Conservation (phyloP, 2,113 vertebrate species). For the Hirundichthys speculiger region DNA sequence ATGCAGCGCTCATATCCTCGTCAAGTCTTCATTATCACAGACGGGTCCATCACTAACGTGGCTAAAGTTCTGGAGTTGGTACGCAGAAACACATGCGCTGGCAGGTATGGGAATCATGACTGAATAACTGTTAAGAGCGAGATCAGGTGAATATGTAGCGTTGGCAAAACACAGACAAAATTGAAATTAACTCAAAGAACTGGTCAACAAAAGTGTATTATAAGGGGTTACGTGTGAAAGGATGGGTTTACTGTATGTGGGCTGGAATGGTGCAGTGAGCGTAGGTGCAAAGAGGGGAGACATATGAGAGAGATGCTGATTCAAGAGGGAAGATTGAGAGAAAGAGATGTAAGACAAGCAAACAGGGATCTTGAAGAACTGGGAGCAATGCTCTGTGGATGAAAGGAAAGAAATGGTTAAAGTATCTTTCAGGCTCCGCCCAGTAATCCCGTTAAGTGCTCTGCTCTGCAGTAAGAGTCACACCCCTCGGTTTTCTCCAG, state of each 20-base stretch:
- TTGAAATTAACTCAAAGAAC: background rate
- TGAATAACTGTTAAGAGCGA: too few species aligned
- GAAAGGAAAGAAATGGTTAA: slow-evolving; percentile 29
- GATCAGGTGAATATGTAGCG: background rate
- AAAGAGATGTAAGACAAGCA: background rate
- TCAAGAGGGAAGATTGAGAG: background rate
- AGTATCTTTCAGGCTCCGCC: slow-evolving; percentile 55
- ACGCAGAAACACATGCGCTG: slow-evolving; percentile 84
- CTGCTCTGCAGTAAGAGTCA: slow-evolving; percentile 63
- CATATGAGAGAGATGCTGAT: slow-evolving; percentile 7
- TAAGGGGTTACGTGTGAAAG: background rate
- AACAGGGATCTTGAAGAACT: slow-evolving; percentile 6
- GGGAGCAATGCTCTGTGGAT: slow-evolving; percentile 11
- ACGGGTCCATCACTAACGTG: slow-evolving; percentile 64
- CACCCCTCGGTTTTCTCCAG: slow-evolving; percentile 50
- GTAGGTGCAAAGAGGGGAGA: slow-evolving; percentile 13
- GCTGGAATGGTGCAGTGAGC: background rate
- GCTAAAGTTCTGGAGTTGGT: slow-evolving; percentile 88
- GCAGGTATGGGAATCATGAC: slow-evolving; percentile 81
- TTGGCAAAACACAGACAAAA: background rate
- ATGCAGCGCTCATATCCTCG: slow-evolving; percentile 88
- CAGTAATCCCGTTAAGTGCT: slow-evolving; percentile 80
- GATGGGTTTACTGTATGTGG: background rate
- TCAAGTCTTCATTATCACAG: slow-evolving; percentile 90
- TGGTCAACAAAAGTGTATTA: slow-evolving; percentile 5